phyloP scores from a whole-genome alignment of 2,888 invertebrate genomes.

The Pristionchus fissidentatus region DNA sequence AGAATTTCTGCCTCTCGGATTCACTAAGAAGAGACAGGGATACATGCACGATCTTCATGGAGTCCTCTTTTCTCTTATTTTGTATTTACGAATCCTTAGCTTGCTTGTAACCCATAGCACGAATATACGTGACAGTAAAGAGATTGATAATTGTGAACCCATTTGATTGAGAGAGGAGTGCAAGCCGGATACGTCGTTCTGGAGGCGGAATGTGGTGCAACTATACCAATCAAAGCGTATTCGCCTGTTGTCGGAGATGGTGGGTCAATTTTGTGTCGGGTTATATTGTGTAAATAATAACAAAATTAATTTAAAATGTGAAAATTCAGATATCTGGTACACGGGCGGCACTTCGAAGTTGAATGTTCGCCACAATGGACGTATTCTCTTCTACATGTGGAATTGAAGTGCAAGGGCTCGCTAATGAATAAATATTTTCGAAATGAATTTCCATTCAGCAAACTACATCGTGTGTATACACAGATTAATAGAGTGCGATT shows the following conservation, averaged over 20 bases:
- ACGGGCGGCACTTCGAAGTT: neutral
- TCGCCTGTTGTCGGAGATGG: neutral
- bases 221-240: neutral
- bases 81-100: too few species aligned
- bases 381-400: neutral
- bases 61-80: neutral
- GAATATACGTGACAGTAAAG: too few species aligned
- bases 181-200: neutral
- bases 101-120: too few species aligned
- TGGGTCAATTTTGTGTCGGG: neutral
- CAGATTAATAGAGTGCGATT: too few species aligned
- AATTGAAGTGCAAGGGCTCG: too few species aligned
- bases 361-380: neutral
- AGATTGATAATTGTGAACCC: too few species aligned
- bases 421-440: too few species aligned
- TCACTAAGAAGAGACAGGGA: neutral
- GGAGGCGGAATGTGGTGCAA: neutral
- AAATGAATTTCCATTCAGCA: too few species aligned
- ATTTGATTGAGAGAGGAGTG: neutral
- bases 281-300: neutral
- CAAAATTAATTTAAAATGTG: too few species aligned
- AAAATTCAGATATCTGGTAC: conserved; percentile 30
- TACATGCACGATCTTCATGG: neutral
- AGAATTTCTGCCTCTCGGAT: neutral
- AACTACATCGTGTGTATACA: too few species aligned